phyloP scores from a whole-genome alignment of 2,113 vertebrate genomes.

The Pipra filicauda region DNA sequence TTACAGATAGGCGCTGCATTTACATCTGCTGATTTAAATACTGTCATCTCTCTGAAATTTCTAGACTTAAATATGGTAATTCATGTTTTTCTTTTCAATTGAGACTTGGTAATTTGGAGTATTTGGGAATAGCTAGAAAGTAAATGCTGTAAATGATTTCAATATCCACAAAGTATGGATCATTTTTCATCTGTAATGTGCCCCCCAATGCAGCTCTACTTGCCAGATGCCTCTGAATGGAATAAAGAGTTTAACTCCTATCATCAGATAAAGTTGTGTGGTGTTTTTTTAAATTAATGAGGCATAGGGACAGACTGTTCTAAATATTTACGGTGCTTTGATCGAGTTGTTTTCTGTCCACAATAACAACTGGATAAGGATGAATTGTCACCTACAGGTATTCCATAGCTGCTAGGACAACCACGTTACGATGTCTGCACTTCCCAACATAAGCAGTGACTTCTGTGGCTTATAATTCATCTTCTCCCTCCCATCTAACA shows the following conservation, averaged over 20 bases:
- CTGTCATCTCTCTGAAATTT: constrained; percentile 84
- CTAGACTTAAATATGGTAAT: constrained; percentile 87
- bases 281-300: constrained; percentile 8
- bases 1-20: constrained; percentile 83
- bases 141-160: constrained; percentile 80
- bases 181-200: constrained; percentile 86
- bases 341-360: neutral
- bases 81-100: constrained; percentile 85
- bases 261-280: constrained; percentile 51
- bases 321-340: neutral
- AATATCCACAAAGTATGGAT: constrained; percentile 76
- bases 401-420: neutral
- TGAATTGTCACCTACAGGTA: neutral
- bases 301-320: neutral
- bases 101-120: constrained; percentile 82
- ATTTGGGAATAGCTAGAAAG: constrained; percentile 81
- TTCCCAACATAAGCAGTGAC: neutral
- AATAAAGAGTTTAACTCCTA: constrained; percentile 85
- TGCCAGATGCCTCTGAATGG: constrained; percentile 97
- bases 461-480: neutral
- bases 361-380: neutral
- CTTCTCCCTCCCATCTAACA: neutral
- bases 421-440: neutral
- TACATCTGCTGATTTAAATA: constrained; percentile 82
- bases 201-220: constrained; percentile 92